phyloP scores from a whole-genome alignment of 2,797 vertebrate genomes.

The Caiman crocodilus region DNA sequence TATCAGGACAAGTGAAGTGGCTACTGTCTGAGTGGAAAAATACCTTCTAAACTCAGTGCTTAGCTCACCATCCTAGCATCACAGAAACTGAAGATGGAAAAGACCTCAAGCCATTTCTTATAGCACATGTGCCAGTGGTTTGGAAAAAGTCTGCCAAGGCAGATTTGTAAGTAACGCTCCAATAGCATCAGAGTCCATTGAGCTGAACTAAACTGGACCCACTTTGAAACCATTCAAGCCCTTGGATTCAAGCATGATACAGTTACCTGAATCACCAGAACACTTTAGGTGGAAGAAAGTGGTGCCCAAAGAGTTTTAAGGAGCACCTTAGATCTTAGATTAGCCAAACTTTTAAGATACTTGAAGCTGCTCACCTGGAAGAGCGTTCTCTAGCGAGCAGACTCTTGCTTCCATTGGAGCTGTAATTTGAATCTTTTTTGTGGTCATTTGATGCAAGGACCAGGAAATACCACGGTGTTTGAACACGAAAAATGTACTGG shows the following conservation, averaged over 20 bases:
- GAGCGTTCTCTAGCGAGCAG: not conserved
- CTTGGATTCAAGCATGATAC: not conserved
- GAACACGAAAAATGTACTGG: constrained; percentile 15
- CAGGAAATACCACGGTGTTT: not conserved
- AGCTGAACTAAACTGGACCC: not conserved
- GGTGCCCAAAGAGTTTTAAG: not conserved
- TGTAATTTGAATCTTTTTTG: not conserved
- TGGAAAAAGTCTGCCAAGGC: not conserved
- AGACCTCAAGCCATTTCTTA: not conserved
- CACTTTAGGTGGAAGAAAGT: not conserved
- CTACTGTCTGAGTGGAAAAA: constrained; percentile 4
- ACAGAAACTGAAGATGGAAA: not conserved
- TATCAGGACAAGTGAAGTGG: not conserved
- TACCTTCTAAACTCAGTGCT: not conserved
- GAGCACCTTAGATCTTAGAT: not conserved
- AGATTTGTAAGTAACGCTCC: not conserved
- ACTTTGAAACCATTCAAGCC: not conserved
- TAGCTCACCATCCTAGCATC: not conserved
- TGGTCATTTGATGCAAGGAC: not conserved
- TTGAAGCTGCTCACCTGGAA: not conserved
- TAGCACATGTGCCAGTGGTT: not conserved
- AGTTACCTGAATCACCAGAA: not conserved
- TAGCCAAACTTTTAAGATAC: not conserved
- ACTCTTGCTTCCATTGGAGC: constrained; percentile 20
- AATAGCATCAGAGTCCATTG: not conserved